Evolutionary conservation across 2,113 vertebrate species (phyloP).

Genomic region (Ardeotis arabs): DNA sequence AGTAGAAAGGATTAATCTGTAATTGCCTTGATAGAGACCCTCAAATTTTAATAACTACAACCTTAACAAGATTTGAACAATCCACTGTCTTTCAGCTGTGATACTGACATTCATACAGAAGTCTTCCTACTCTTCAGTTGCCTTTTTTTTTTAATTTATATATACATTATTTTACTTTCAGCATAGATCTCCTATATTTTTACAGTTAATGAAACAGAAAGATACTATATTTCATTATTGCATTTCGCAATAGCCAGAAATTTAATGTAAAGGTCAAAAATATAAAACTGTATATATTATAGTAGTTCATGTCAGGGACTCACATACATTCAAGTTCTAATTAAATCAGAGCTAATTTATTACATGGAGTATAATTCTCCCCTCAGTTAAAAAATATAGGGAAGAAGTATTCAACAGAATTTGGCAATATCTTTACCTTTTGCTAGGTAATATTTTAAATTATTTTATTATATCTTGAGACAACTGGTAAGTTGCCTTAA

Average conservation of each 20-base stretch:
- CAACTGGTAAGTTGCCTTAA: neutral
- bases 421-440: neutral
- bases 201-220: constrained; percentile 26
- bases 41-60: neutral
- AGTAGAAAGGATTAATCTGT: constrained; percentile 8
- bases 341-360: constrained; percentile 23
- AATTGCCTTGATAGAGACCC: neutral
- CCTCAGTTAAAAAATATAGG: neutral
- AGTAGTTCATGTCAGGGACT: neutral
- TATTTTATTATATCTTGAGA: neutral
- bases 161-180: neutral
- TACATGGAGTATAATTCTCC: neutral
- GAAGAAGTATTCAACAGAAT: neutral
- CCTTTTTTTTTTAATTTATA: neutral
- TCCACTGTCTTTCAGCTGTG: neutral
- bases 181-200: neutral
- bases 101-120: neutral
- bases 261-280: constrained; percentile 45
- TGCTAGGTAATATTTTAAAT: neutral
- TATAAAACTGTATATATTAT: constrained; percentile 8
- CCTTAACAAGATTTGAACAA: constrained; percentile 4
- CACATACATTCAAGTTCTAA: neutral
- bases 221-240: neutral
- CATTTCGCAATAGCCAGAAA: neutral
- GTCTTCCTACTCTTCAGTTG: neutral